phyloP scores from a whole-genome alignment of 2,888 invertebrate genomes.

The Nymphalis c-album region DNA sequence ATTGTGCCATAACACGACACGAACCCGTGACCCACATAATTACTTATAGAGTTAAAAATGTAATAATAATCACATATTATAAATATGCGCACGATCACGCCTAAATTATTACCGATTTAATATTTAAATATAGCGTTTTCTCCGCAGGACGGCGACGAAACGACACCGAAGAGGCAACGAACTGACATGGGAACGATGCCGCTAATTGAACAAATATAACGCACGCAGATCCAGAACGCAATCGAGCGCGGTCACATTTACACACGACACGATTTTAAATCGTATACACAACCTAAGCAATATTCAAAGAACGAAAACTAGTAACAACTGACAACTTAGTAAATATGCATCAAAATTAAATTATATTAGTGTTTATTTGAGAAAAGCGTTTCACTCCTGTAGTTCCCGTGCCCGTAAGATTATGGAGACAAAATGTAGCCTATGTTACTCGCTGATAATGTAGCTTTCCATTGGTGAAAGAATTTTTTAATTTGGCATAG shows the following conservation, averaged over 20 bases:
- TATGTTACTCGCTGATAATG: too few species aligned
- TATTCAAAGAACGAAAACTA: neutral
- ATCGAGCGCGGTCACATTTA: neutral
- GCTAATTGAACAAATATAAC: conserved; percentile 11
- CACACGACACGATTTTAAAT: neutral
- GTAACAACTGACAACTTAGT: neutral
- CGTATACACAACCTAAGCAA: neutral
- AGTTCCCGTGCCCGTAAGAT: too few species aligned
- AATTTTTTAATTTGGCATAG: too few species aligned
- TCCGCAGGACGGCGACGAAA: conserved; percentile 22
- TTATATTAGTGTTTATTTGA: too few species aligned
- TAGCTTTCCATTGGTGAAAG: too few species aligned
- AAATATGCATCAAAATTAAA: too few species aligned
- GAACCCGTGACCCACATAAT: too few species aligned
- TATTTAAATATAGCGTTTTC: conserved; percentile 10
- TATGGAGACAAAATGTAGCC: too few species aligned
- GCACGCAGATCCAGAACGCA: neutral
- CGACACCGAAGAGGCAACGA: neutral
- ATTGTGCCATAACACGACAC: too few species aligned
- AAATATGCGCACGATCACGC: neutral
- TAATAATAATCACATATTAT: neutral
- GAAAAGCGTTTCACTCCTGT: too few species aligned
- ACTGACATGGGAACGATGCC: conserved; percentile 13
- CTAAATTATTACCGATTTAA: conserved; percentile 18
- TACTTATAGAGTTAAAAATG: neutral